Conservation (phyloP, 2,113 vertebrate genomes). For the Oxyruncus cristatus region DNA sequence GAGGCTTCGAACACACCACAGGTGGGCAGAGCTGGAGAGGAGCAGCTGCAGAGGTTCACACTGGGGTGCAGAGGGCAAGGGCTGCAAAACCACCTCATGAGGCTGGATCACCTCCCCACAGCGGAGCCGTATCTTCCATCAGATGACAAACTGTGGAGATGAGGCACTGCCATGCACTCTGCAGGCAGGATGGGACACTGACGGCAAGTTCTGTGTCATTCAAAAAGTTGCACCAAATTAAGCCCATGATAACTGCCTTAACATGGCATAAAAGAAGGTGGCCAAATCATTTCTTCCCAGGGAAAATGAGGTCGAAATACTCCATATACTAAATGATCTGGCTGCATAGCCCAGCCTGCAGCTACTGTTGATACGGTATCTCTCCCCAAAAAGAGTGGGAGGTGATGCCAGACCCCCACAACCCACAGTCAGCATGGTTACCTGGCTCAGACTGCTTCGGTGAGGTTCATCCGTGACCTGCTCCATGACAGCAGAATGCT, state of each 20-base stretch:
- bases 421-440: fast-evolving
- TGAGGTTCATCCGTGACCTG: not conserved
- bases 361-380: not conserved
- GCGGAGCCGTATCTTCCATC: not conserved
- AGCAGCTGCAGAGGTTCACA: too few species aligned
- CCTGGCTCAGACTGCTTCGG: not conserved
- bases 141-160: not conserved
- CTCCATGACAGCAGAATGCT: not conserved
- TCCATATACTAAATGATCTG: fast-evolving
- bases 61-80: not conserved
- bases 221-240: not conserved
- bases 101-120: not conserved
- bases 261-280: not conserved
- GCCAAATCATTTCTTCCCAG: not conserved
- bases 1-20: not conserved
- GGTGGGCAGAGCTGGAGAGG: not conserved
- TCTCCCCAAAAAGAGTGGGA: not conserved
- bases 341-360: not conserved
- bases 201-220: fast-evolving
- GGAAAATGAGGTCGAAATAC: not conserved
- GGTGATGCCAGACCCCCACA: fast-evolving
- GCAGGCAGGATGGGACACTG: not conserved
- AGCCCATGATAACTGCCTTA: not conserved
- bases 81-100: not conserved
- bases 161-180: not conserved